Percentiles rank a stretch among this genome's conserved stretches.
phyloP scores from a whole-genome alignment of 2,888 invertebrate genomes.

The Polymixis lichenea region DNA sequence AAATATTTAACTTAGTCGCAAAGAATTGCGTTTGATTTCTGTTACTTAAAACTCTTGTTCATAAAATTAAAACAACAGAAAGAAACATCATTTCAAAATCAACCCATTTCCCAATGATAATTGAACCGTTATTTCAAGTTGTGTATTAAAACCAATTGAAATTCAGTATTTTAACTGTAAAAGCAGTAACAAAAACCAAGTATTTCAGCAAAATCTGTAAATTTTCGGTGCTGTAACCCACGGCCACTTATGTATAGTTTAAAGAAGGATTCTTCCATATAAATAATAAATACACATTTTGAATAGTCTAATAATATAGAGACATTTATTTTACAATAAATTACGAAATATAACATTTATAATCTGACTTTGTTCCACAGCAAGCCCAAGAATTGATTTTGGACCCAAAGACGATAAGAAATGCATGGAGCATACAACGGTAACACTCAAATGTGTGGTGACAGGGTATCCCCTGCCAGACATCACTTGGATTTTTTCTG shows the following conservation, averaged over 20 bases:
- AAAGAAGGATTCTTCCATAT: not conserved
- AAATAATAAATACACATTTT: slow-evolving; percentile 1
- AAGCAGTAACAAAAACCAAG: too few species aligned
- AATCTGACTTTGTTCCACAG: slow-evolving; percentile 63
- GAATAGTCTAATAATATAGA: not conserved
- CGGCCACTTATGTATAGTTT: not conserved
- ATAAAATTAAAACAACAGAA: too few species aligned
- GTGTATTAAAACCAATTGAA: too few species aligned
- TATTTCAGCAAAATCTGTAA: too few species aligned
- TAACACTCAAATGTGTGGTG: slow-evolving; percentile 75
- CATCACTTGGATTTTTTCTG: slow-evolving; percentile 77
- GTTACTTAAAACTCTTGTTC: too few species aligned
- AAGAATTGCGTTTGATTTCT: too few species aligned
- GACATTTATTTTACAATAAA: not conserved
- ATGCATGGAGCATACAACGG: slow-evolving; percentile 66
- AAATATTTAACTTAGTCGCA: too few species aligned
- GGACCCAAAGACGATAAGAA: slow-evolving; percentile 66
- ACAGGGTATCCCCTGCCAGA: slow-evolving; percentile 79
- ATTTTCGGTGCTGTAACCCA: too few species aligned
- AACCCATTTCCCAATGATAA: too few species aligned
- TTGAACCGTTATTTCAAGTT: too few species aligned
- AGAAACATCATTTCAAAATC: too few species aligned
- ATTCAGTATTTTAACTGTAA: too few species aligned
- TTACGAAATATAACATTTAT: not conserved
- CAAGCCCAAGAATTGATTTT: slow-evolving; percentile 73